Conservation (phyloP, 2,888 invertebrate genomes). For the Halictus ligatus region DNA sequence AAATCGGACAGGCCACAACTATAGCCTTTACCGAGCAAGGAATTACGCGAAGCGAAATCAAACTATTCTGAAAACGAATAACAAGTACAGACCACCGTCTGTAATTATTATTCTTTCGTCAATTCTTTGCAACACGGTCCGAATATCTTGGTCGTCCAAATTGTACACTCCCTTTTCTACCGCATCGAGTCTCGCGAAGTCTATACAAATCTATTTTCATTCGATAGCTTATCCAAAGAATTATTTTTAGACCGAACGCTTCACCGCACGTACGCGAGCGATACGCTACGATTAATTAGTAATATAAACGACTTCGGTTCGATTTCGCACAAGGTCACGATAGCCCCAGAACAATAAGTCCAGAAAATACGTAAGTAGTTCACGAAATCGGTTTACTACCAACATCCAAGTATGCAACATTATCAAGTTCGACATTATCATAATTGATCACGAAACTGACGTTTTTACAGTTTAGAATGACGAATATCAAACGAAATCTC, state of each 20-base stretch:
- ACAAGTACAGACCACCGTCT: background rate
- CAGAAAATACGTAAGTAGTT: background rate
- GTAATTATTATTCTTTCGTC: background rate
- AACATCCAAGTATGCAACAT: background rate
- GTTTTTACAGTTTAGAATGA: too few species aligned
- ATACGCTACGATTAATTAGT: background rate
- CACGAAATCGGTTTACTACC: background rate
- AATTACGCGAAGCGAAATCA: background rate
- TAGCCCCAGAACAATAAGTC: background rate
- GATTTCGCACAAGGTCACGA: background rate
- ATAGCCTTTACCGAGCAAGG: background rate
- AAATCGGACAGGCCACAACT: too few species aligned
- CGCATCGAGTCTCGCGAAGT: background rate
- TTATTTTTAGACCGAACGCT: background rate
- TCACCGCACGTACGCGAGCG: too few species aligned
- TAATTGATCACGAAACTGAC: too few species aligned
- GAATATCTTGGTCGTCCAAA: background rate
- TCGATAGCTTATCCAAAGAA: background rate
- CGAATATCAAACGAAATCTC: too few species aligned
- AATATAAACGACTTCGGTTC: background rate
- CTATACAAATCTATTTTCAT: background rate
- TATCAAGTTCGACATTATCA: background rate
- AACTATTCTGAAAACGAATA: background rate
- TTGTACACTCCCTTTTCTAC: background rate
- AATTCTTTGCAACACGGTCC: background rate